These are phyloP conservation scores for Anabacerthia variegaticeps DNA, from an alignment of 2,797 vertebrate genomes.

Conservation along the genomic window DNA sequence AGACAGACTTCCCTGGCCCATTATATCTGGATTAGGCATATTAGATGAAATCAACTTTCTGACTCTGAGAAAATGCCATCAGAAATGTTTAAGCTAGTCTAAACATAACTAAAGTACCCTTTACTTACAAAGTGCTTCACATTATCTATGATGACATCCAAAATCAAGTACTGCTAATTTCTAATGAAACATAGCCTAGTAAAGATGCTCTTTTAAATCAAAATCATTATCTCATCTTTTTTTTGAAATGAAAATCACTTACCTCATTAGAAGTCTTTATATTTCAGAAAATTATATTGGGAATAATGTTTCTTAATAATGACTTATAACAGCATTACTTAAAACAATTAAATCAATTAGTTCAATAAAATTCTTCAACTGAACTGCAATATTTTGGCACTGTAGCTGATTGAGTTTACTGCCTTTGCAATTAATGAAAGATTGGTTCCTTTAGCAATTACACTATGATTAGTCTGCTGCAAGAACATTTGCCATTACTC, in stretches of 20 bases:
- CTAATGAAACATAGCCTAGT: neutral
- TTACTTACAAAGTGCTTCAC: neutral
- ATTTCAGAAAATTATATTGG: constrained; percentile 37
- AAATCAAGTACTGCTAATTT: neutral
- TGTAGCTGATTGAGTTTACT: neutral
- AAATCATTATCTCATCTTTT: neutral
- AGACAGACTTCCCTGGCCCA: neutral
- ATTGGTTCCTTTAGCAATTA: constrained; percentile 10
- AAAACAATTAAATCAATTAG: constrained; percentile 50
- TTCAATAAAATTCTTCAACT: constrained; percentile 45
- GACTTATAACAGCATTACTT: neutral
- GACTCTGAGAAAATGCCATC: neutral
- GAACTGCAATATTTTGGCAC: constrained; percentile 41
- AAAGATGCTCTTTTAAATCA: neutral
- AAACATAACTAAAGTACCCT: neutral
- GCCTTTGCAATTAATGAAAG: constrained; percentile 49
- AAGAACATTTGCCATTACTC: constrained; percentile 43
- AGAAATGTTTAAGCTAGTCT: neutral
- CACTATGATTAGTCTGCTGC: constrained; percentile 14
- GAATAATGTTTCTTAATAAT: constrained; percentile 21
- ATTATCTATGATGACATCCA: neutral
- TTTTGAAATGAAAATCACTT: neutral
- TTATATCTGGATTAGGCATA: neutral
- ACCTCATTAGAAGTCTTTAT: neutral
- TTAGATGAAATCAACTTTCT: neutral